Base-by-base conservation (phyloP, 2,797 vertebrate genomes). In the Intellagama lesueurii region DNA sequence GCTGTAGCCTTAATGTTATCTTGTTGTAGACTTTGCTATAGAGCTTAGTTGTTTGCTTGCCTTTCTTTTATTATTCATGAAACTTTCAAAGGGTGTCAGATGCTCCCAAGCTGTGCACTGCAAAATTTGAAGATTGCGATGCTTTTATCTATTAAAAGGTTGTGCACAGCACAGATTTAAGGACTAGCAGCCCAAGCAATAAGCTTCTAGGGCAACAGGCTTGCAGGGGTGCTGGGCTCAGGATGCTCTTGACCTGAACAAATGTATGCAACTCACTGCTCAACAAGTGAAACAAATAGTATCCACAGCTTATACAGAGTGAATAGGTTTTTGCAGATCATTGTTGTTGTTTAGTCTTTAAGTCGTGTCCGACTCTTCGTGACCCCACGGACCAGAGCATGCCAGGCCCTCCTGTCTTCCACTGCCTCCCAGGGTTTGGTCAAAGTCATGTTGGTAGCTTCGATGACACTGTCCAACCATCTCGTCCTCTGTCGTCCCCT, bases 21-120 rank as follows among this genome's bases (percentile, higher is more conserved):
- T 75, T 17, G 69, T 64, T 76, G 40, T 66, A 77, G 72, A 22
- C 66, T 88, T 82, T 83, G 2, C 60, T 44, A 24, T 0, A 16
- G 70, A 86, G 75, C 79, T 80, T 56, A 2, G 64, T n/a, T 69
- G 35, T 68, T 86, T 68, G 16, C 70, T 86, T 86, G 47, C 72
- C 8, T 82, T 82, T 81, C 30, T 90, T 90, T 77, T 69, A 90
- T 90, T 90, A 90, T 90, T 90, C 72, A 87, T 90, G 85, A 90
- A n/a, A 82, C 60, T 60, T 87, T 87, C 44, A 40, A 6, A 82
- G 72, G 89, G 64, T 70, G 72, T 77, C 47, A 75, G 69, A 19
- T 85, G 78, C 0, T 1, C 78, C 32, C 52, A 49, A 49, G 56
- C 7, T 66, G 28, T 26, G 28, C 19, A 9, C 44, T 82, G 79